phyloP scores from a whole-genome alignment of 2,113 vertebrate genomes.

The Dromas ardeola region DNA sequence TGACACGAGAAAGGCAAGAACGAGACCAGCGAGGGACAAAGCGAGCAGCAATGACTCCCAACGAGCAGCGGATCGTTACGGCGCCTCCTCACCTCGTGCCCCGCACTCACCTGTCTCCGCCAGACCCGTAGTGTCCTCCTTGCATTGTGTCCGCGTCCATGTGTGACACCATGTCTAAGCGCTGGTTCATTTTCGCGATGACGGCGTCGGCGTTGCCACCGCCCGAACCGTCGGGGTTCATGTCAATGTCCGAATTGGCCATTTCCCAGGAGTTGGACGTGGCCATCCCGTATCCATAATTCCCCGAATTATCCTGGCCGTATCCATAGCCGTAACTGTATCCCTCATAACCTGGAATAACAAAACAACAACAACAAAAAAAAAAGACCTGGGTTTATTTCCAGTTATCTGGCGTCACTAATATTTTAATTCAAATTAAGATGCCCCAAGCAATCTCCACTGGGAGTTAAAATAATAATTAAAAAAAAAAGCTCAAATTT shows the following conservation, averaged over 20 bases:
- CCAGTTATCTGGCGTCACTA: background rate
- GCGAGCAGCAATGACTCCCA: too few relatives aligned
- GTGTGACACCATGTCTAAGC: slow-evolving; percentile 84
- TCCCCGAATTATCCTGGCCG: slow-evolving; percentile 68
- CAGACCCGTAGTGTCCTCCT: slow-evolving; percentile 65
- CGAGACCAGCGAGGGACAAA: background rate
- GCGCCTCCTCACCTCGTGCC: background rate
- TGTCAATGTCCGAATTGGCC: slow-evolving; percentile 64
- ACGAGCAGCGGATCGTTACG: background rate
- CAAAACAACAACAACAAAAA: background rate
- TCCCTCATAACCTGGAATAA: slow-evolving; percentile 71
- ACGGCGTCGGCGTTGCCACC: slow-evolving; percentile 81
- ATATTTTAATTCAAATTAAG: too few relatives aligned
- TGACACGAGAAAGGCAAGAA: background rate
- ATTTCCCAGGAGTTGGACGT: slow-evolving; percentile 74
- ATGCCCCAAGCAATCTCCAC: background rate
- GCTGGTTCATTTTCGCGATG: slow-evolving; percentile 89
- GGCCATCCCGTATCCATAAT: slow-evolving; percentile 73
- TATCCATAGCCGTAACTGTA: slow-evolving; percentile 77
- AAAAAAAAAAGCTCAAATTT: background rate
- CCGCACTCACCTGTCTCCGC: slow-evolving; percentile 70
- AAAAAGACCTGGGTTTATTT: background rate
- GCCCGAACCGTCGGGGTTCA: slow-evolving; percentile 48
- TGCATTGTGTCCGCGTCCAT: slow-evolving; percentile 68
- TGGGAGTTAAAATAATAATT: background rate